Evolutionary conservation across 2,888 invertebrate species (phyloP), one percentile per base, ranked within the genome.

Genomic region (Synanthedon myopaeformis): DNA sequence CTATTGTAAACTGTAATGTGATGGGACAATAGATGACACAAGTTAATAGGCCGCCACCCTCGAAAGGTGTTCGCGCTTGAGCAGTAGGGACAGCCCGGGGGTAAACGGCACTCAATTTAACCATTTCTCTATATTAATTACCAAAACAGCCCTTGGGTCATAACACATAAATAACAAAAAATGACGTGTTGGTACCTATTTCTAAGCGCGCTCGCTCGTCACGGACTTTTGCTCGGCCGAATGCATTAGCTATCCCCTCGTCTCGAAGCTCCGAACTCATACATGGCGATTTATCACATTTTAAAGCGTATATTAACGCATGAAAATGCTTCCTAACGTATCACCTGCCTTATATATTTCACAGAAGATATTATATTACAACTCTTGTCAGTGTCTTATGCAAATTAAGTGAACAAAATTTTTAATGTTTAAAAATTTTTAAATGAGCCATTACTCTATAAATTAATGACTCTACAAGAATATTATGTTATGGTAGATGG

Each of bases 191-290:
- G 28, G 35, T 65, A 61, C 61, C 61, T 61, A 62, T 62, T 23
- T 23, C 23, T 35, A 35, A 35, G 11, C 42, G 13, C 10, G 96
- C 96, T 83, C 58, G 48, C 55, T 96, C 97, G 85, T 98, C 97
- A 59, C 93, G 92, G 95, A 57, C 92, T 79, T 92, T 71, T 72
- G 66, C 61, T 75, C 69, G 60, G 53, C 58, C 72, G 69, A 72
- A 70, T 73, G 68, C 70, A 69, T 72, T 69, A 64, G 58, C 65
- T 10, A 72, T 66, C 72, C 74, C 74, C 73, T 67, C 62, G 59
- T 61, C 52, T 57, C 52, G 56, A 72, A 69, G 70, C 63, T 69
- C 70, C 72, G 75, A 72, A 70, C 72, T 68, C 66, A 70, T 73
- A 70, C 69, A 69, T 70, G 65, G 63, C 76, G 68, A 79, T 81